A percentile compares a stretch with the other conserved stretches of the same genome.
Evolutionary conservation across 2,888 invertebrate species (phyloP).

Genomic region (Apomyelois bistriatella): DNA sequence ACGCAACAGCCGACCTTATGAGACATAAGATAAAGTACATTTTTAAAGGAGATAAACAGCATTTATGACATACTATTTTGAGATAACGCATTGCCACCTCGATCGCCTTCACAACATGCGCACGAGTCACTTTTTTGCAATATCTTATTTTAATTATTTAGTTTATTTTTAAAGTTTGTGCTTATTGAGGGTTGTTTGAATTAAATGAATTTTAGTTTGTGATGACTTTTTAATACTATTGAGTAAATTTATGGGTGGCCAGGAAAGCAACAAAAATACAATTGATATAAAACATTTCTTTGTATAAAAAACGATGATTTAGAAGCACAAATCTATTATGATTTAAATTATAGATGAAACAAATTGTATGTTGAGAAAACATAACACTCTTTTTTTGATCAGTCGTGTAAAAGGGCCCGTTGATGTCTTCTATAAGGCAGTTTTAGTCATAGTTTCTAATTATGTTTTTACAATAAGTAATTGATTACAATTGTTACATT

Average conservation of each 20-base stretch:
- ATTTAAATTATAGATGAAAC: too few species aligned
- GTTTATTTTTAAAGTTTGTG: slow-evolving; percentile 31
- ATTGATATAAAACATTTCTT: too few species aligned
- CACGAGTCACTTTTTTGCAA: slow-evolving; percentile 68
- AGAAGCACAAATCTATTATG: too few species aligned
- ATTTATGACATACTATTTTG: slow-evolving; percentile 32
- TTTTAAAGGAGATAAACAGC: slow-evolving; percentile 17
- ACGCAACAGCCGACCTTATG: slow-evolving; percentile 28
- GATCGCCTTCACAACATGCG: slow-evolving; percentile 68
- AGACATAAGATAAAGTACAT: not conserved
- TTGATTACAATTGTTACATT: too few species aligned
- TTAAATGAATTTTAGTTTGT: not conserved
- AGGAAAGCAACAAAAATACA: too few species aligned
- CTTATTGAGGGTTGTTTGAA: not conserved
- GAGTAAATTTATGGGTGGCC: too few species aligned
- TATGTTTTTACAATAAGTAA: too few species aligned
- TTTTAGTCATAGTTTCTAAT: not conserved
- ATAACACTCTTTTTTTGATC: too few species aligned
- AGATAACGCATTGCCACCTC: slow-evolving; percentile 53
- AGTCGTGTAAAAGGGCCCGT: not conserved
- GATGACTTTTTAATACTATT: too few species aligned
- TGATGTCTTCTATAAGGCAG: not conserved
- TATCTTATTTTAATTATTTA: slow-evolving; percentile 50
- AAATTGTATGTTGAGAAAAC: too few species aligned
- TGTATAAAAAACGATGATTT: too few species aligned